These are phyloP conservation scores for Aselliscus stoliczkanus DNA, from an alignment of 2,797 vertebrate genomes.

Conservation along the genomic window DNA sequence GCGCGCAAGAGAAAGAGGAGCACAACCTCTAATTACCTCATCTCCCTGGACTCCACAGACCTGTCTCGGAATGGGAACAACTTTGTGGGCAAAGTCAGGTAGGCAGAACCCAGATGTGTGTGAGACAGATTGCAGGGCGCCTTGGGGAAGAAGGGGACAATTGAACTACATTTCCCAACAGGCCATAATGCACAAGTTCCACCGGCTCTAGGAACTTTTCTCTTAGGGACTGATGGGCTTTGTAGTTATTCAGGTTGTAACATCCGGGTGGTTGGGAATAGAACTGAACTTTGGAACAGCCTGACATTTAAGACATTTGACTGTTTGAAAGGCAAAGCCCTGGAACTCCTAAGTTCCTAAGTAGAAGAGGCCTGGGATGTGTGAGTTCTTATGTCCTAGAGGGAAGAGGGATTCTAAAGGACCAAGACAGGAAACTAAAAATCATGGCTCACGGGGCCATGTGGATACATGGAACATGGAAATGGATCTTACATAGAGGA, in stretches of 20 bases:
- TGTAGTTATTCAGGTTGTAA: background rate
- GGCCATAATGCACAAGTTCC: background rate
- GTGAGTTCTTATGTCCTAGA: background rate
- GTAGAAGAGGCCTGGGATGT: background rate
- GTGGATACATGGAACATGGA: background rate
- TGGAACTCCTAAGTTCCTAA: background rate
- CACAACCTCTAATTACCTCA: conserved; percentile 93
- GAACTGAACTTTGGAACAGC: background rate
- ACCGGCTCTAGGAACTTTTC: background rate
- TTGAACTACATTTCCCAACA: background rate
- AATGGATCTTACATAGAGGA: background rate
- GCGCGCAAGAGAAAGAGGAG: conserved; percentile 91
- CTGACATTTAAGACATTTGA: background rate
- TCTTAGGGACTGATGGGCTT: background rate
- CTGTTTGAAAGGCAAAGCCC: background rate
- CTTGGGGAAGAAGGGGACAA: background rate
- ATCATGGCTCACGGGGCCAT: background rate
- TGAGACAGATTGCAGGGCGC: background rate
- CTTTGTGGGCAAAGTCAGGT: conserved; percentile 93
- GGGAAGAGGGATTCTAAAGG: background rate
- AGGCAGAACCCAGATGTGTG: background rate
- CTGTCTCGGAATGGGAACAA: conserved; percentile 87
- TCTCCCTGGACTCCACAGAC: conserved; percentile 89
- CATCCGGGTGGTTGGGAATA: background rate
- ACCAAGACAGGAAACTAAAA: background rate